Evolutionary conservation across 2,888 invertebrate genomes (phyloP).

Genomic region (Plebejus argus): DNA sequence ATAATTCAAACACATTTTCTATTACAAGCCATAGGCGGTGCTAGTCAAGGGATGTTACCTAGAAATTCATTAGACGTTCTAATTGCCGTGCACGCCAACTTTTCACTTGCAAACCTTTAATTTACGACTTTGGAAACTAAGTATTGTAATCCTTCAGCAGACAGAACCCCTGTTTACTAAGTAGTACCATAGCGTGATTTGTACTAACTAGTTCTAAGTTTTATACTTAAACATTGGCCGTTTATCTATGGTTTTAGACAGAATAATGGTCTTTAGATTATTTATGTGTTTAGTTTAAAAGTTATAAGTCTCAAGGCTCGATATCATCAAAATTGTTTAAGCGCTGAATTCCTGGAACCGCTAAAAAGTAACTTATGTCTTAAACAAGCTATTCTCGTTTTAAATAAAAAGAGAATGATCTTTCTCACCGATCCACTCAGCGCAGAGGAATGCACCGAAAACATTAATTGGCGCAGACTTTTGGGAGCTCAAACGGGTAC

Average conservation of each 20-base stretch:
- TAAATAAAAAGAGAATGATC: conserved; percentile 19
- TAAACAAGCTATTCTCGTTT: conserved; percentile 13
- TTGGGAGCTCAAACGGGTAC: conserved; percentile 14
- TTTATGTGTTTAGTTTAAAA: neutral
- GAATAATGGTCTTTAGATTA: neutral
- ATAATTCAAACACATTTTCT: conserved; percentile 17
- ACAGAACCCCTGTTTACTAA: conserved; percentile 23
- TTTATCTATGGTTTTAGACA: neutral
- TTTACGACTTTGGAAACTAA: conserved; percentile 38
- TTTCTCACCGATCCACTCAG: conserved; percentile 18
- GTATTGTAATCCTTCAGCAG: conserved; percentile 22
- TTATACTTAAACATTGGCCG: neutral
- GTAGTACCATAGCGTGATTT: conserved; percentile 17
- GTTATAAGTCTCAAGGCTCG: neutral
- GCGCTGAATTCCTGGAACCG: neutral
- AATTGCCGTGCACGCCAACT: conserved; percentile 42
- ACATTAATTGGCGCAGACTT: conserved; percentile 23
- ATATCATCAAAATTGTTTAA: neutral
- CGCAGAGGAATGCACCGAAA: conserved; percentile 23
- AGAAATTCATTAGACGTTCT: conserved; percentile 22
- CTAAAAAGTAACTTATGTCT: conserved; percentile 12
- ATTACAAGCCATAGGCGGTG: conserved; percentile 35
- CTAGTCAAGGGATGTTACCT: conserved; percentile 5
- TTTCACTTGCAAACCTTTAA: conserved; percentile 39
- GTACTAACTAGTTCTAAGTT: conserved; percentile 18